phyloP scores from a whole-genome alignment of 2,888 invertebrate genomes.

The Tiphia femorata region DNA sequence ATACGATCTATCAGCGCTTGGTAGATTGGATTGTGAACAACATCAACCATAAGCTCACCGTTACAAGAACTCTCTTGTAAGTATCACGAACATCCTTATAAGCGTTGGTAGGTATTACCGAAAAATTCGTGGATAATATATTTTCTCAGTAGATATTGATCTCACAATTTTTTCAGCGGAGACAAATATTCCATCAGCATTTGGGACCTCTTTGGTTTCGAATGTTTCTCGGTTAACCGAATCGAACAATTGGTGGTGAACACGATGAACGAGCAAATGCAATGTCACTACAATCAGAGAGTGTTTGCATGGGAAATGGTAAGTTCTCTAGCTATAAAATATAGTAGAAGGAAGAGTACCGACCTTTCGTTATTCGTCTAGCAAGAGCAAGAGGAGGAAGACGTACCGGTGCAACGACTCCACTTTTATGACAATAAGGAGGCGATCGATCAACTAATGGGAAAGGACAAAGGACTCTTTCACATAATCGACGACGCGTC shows the following conservation, averaged over 20 bases:
- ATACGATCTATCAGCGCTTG: slow-evolving; percentile 85
- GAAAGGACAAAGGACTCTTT: slow-evolving; percentile 86
- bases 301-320: slow-evolving; percentile 93
- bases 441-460: slow-evolving; percentile 88
- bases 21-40: slow-evolving; percentile 91
- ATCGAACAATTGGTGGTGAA: slow-evolving; percentile 92
- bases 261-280: slow-evolving; percentile 92
- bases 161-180: slow-evolving; percentile 75
- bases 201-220: slow-evolving; percentile 92
- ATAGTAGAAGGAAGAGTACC: neutral
- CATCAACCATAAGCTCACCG: slow-evolving; percentile 86
- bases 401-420: slow-evolving; percentile 78
- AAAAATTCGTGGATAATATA: no score
- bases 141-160: neutral
- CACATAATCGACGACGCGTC: slow-evolving; percentile 91
- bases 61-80: slow-evolving; percentile 89
- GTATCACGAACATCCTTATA: slow-evolving; percentile 54
- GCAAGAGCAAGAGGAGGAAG: slow-evolving; percentile 84
- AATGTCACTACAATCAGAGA: slow-evolving; percentile 92
- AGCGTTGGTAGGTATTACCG: neutral
- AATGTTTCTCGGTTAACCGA: slow-evolving; percentile 88
- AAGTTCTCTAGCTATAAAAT: slow-evolving; percentile 39
- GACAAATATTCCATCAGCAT: slow-evolving; percentile 86
- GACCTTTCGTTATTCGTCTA: slow-evolving; percentile 40
- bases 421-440: slow-evolving; percentile 91